Conservation (phyloP, 1,140 invertebrate genomes). For the Frieseomelitta varia region DNA sequence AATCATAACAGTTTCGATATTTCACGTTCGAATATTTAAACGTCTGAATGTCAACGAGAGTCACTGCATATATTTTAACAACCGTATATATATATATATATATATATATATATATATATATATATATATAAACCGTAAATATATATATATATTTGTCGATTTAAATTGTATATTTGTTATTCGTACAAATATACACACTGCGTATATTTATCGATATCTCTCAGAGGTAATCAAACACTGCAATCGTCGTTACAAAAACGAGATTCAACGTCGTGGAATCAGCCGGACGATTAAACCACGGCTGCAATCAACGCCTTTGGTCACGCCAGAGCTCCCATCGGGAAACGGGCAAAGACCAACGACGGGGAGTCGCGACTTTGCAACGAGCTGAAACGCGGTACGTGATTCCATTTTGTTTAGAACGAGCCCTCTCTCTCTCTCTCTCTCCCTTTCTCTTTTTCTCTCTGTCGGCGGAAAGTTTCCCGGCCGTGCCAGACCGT, state of each 20-base stretch:
- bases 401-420: constrained; percentile 46
- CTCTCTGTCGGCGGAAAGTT: constrained; percentile 36
- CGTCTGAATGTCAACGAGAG: no score
- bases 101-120: no score
- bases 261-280: neutral
- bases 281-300: neutral
- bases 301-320: neutral
- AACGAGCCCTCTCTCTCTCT: neutral
- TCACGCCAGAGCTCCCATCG: neutral
- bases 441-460: neutral
- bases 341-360: neutral
- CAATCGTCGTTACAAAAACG: neutral
- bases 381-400: constrained; percentile 15
- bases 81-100: no score
- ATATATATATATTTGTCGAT: no score
- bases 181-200: no score
- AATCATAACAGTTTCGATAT: no score
- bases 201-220: neutral
- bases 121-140: no score
- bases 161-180: no score
- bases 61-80: no score
- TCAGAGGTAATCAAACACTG: neutral
- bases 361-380: no score
- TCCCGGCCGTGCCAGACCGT: constrained; percentile 3
- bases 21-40: no score